Conservation (phyloP, 2,888 invertebrate genomes). For the Drosophila fungiperda region DNA sequence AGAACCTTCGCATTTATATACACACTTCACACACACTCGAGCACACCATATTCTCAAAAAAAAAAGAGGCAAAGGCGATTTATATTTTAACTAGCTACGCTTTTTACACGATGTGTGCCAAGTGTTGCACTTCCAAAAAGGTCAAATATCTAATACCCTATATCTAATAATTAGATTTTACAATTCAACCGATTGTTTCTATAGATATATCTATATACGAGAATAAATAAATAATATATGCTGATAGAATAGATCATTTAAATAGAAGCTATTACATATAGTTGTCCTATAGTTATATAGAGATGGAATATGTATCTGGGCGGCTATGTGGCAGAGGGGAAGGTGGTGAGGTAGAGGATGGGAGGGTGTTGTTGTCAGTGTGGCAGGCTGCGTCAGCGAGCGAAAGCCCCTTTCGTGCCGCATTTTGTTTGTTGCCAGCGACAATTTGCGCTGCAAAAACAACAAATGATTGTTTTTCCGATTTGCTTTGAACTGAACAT, state of each 20-base stretch:
- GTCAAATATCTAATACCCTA: neutral
- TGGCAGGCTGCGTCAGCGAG: neutral
- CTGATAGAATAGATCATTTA: too few relatives aligned
- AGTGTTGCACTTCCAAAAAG: neutral
- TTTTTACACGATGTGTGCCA: neutral
- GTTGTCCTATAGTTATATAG: too few relatives aligned
- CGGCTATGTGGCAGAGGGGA: neutral
- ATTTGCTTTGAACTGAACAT: slow-evolving; percentile 64
- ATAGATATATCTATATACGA: neutral
- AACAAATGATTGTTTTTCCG: slow-evolving; percentile 59
- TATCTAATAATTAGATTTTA: neutral
- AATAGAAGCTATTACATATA: too few relatives aligned
- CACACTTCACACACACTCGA: neutral
- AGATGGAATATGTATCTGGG: too few relatives aligned
- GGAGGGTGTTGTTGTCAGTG: neutral
- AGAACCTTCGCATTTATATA: neutral
- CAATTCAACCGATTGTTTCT: neutral
- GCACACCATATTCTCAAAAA: neutral
- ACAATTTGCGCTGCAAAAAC: slow-evolving; percentile 40
- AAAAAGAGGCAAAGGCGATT: neutral
- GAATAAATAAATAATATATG: too few relatives aligned
- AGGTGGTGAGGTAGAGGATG: neutral
- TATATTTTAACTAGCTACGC: neutral
- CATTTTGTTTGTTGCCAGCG: slow-evolving; percentile 2
- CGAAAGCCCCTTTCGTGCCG: neutral